phyloP scores from a whole-genome alignment of 35 echinoderm and acorn worm species.

The Hemicentrotus pulcherrimus region DNA sequence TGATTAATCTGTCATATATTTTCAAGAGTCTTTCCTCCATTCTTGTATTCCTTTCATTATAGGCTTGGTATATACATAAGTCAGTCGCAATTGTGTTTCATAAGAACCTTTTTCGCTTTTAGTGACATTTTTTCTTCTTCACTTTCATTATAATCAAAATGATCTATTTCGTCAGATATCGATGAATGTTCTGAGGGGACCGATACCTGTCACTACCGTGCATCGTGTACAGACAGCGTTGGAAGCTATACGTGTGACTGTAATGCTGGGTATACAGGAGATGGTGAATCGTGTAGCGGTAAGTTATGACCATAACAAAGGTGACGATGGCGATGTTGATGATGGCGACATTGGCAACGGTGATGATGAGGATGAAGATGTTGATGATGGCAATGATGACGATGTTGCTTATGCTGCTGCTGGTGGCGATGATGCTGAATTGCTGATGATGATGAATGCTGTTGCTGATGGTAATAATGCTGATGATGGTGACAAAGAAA shows the following conservation, averaged over 20 bases:
- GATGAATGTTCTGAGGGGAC: slow-evolving; percentile 74
- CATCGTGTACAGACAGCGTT: slow-evolving; percentile 62
- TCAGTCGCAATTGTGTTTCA: no score
- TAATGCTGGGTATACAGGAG: slow-evolving; percentile 62
- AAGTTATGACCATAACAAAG: background rate
- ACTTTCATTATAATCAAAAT: background rate
- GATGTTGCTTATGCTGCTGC: background rate
- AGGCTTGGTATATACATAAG: no score
- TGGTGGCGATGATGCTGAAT: background rate
- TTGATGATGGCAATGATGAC: no score
- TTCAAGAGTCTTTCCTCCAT: no score
- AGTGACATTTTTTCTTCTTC: background rate
- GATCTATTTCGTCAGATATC: slow-evolving; percentile 46
- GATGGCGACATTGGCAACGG: no score
- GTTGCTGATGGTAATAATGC: no score
- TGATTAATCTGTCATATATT: no score
- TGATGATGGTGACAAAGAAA: no score
- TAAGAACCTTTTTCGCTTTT: background rate
- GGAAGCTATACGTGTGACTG: slow-evolving; percentile 74
- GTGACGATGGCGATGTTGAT: background rate
- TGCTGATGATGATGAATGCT: no score
- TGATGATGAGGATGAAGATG: no score
- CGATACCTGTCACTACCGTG: slow-evolving; percentile 50
- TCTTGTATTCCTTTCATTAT: no score
- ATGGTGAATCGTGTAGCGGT: slow-evolving; percentile 71